phyloP scores from a whole-genome alignment of 2,113 vertebrate species.

The Carettochelys insculpta region DNA sequence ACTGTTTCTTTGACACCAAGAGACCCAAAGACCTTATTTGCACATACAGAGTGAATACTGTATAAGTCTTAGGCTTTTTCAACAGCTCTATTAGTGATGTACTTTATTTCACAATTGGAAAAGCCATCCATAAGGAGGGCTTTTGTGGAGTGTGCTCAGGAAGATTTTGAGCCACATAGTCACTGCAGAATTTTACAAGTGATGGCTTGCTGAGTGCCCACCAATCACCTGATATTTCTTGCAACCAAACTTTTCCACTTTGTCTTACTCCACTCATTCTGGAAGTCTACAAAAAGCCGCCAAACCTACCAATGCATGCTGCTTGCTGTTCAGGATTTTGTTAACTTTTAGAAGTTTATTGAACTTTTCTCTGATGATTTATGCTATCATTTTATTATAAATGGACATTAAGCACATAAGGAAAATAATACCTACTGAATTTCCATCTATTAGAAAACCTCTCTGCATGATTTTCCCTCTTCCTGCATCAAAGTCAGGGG shows the following conservation, averaged over 20 bases:
- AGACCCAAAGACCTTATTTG: no score
- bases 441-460: neutral
- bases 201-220: neutral
- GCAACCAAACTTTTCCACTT: neutral
- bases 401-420: neutral
- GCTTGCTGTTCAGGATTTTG: neutral
- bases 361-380: neutral
- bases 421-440: neutral
- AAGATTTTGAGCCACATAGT: no score
- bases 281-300: neutral
- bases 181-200: no score
- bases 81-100: no score
- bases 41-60: no score
- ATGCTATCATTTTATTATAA: neutral
- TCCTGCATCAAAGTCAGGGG: neutral
- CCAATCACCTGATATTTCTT: neutral
- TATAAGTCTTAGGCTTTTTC: no score
- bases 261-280: neutral
- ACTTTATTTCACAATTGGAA: no score
- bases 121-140: no score
- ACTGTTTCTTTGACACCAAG: no score
- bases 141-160: no score
- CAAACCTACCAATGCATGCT: neutral
- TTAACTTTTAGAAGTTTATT: neutral
- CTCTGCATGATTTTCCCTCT: neutral